phyloP scores from a whole-genome alignment of 2,113 vertebrate species.

The Mastomys coucha region DNA sequence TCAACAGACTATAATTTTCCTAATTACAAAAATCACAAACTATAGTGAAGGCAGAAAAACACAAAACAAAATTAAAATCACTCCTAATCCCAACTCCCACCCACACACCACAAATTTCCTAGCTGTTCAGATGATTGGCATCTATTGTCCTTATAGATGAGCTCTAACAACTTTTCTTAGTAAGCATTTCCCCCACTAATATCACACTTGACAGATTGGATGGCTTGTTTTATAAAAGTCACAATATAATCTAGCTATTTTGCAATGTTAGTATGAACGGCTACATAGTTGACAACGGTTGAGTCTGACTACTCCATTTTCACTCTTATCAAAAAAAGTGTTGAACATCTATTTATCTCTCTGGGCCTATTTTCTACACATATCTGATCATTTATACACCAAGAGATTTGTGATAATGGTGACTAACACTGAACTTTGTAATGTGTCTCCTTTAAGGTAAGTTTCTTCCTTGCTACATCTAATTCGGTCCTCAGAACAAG shows the following conservation, averaged over 20 bases:
- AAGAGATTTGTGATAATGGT: neutral
- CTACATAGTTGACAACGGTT: neutral
- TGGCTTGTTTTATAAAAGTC: constrained; percentile 35
- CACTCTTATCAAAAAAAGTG: neutral
- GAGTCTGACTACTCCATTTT: constrained; percentile 13
- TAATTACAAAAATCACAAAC: constrained; percentile 48
- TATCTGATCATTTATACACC: neutral
- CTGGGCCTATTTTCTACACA: neutral
- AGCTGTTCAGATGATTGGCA: neutral
- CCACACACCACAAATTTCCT: neutral
- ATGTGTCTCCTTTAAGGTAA: constrained; percentile 18
- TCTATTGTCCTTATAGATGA: neutral
- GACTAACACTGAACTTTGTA: neutral
- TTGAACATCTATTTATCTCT: neutral
- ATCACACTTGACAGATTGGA: neutral
- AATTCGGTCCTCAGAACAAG: neutral
- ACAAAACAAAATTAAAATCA: constrained; percentile 20
- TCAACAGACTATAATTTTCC: constrained; percentile 68
- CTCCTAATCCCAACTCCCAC: neutral
- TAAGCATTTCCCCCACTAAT: neutral
- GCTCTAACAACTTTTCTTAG: neutral
- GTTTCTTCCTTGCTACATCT: neutral
- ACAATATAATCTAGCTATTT: neutral
- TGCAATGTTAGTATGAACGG: neutral
- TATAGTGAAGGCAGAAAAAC: constrained; percentile 25